Evolutionary conservation across 2,113 vertebrate species (phyloP).

Genomic region (Engraulis encrasicolus): DNA sequence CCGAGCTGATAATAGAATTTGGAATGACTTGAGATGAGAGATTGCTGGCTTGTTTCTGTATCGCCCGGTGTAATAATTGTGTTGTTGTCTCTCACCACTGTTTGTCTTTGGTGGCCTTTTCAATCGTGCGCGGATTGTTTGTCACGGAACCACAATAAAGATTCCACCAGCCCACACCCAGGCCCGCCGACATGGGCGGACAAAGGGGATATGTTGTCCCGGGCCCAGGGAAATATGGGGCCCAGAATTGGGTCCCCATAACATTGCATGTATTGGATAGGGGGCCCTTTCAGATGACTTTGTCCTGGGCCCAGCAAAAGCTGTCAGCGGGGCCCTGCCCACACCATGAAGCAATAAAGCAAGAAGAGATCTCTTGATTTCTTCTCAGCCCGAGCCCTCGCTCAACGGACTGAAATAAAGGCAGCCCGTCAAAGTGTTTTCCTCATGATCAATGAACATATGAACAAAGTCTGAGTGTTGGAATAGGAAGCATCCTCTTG

Average conservation of each 20-base stretch:
- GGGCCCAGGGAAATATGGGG: too few relatives aligned
- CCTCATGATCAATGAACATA: background rate
- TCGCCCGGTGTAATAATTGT: slow-evolving; percentile 9
- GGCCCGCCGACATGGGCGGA: too few relatives aligned
- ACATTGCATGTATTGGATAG: too few relatives aligned
- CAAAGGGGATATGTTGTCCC: too few relatives aligned
- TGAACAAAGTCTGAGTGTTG: background rate
- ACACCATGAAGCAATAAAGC: background rate
- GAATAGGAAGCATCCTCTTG: background rate
- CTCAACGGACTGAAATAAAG: background rate
- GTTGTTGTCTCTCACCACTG: background rate
- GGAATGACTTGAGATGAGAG: background rate
- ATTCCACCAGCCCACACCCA: too few relatives aligned
- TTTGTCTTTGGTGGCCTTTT: background rate
- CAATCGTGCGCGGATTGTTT: background rate
- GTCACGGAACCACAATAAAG: background rate
- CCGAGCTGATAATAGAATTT: background rate
- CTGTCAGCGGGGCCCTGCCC: too few relatives aligned
- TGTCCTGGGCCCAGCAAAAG: too few relatives aligned
- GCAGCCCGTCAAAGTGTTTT: background rate
- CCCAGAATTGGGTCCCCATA: too few relatives aligned
- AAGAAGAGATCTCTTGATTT: background rate
- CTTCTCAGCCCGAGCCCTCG: too few relatives aligned
- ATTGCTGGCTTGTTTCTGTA: background rate
- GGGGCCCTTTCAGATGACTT: too few relatives aligned